Evolutionary conservation across 2,888 invertebrate genomes (phyloP).

Genomic region (Eupeodes luniger): DNA sequence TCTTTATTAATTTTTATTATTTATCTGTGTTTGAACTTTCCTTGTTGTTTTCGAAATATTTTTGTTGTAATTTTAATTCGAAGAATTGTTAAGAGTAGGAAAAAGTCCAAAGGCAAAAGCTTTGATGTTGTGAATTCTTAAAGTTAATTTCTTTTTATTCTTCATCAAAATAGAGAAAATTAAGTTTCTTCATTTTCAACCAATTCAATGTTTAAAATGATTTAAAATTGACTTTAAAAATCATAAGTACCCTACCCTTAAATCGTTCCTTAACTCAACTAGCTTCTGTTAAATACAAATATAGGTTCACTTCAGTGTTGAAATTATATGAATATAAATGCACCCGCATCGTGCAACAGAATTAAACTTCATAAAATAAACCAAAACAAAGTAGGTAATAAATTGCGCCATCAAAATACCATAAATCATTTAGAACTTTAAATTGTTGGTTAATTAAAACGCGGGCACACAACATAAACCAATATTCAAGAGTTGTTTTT

Average conservation of each 20-base stretch:
- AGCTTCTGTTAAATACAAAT: no score
- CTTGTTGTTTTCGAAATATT: background rate
- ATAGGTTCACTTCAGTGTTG: no score
- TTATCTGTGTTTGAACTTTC: background rate
- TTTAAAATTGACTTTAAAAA: no score
- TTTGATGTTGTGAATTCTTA: background rate
- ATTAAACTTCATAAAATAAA: background rate
- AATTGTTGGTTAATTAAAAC: conserved; percentile 69
- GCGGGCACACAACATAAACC: conserved; percentile 42
- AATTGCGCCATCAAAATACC: conserved; percentile 54
- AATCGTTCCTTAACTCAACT: no score
- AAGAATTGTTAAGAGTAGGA: background rate
- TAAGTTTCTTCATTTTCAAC: no score
- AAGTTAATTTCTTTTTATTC: no score
- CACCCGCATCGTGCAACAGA: background rate
- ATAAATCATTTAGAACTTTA: conserved; percentile 58
- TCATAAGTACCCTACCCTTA: no score
- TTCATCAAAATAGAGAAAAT: no score
- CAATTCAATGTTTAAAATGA: no score
- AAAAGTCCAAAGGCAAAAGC: background rate
- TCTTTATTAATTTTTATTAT: background rate
- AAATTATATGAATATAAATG: background rate
- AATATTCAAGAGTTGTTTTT: conserved; percentile 21
- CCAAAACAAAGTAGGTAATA: conserved; percentile 35
- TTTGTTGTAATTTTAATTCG: background rate